phyloP scores from a whole-genome alignment of 2,797 vertebrate species.

The Pantherophis vulpinus region DNA sequence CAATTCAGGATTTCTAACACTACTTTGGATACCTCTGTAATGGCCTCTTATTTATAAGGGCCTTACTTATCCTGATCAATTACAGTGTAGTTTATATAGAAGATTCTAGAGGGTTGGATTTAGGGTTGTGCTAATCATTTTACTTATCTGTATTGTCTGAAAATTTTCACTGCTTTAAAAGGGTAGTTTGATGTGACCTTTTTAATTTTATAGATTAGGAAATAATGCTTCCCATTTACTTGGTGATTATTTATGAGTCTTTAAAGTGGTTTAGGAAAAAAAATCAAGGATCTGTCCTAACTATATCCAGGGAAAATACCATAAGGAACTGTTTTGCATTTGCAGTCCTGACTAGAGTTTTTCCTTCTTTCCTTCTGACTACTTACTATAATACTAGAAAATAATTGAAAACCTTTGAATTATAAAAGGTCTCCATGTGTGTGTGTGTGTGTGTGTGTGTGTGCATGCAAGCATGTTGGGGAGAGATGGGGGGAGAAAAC shows the following conservation, averaged over 20 bases:
- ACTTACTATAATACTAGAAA: not conserved
- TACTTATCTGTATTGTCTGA: not conserved
- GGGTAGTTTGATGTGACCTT: not conserved
- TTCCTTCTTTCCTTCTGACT: not conserved
- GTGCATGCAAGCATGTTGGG: not conserved
- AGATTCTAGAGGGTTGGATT: not conserved
- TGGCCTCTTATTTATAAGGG: not conserved
- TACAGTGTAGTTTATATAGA: not conserved
- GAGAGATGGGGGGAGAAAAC: not conserved
- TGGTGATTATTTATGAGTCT: not conserved
- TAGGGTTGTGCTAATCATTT: not conserved
- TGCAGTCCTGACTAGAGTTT: not conserved
- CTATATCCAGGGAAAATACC: not conserved
- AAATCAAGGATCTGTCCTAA: not conserved
- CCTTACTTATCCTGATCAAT: not conserved
- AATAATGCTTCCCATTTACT: not conserved
- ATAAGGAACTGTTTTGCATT: not conserved
- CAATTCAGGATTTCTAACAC: not conserved
- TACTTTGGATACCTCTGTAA: too few species aligned
- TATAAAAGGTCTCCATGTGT: fast-evolving
- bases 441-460: fast-evolving
- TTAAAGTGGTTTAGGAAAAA: not conserved
- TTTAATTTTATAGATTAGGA: not conserved
- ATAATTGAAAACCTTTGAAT: not conserved
- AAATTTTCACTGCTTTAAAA: not conserved